These are phyloP conservation scores for Polypterus senegalus DNA, from an alignment of 2,113 vertebrate genomes.

Conservation along the genomic window DNA sequence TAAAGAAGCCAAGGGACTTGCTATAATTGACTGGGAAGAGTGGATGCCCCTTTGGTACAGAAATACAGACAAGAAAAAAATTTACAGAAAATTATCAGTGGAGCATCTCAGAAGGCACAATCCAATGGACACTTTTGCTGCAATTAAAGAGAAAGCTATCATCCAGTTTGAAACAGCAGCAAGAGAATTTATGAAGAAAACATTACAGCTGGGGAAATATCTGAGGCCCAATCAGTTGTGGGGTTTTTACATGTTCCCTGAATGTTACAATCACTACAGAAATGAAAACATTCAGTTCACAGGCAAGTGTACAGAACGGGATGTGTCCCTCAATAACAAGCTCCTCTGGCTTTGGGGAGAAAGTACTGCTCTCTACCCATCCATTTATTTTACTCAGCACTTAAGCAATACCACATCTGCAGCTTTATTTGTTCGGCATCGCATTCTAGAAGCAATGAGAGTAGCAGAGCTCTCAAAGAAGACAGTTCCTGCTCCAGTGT, in stretches of 20 bases:
- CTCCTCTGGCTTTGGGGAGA: constrained; percentile 66
- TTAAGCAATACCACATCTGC: constrained; percentile 34
- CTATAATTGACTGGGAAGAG: constrained; percentile 71
- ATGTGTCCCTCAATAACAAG: constrained; percentile 54
- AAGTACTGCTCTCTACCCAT: constrained; percentile 68
- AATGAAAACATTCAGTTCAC: constrained; percentile 36
- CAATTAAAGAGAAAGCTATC: constrained; percentile 37
- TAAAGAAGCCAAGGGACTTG: constrained; percentile 37
- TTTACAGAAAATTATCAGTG: constrained; percentile 51
- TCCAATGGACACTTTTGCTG: constrained; percentile 6
- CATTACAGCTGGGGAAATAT: constrained; percentile 45
- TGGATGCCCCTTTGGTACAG: constrained; percentile 66
- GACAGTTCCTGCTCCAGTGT: constrained; percentile 43
- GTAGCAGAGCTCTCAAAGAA: constrained; percentile 31
- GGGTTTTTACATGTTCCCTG: constrained; percentile 72
- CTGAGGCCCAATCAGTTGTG: constrained; percentile 55
- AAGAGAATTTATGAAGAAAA: constrained; percentile 44
- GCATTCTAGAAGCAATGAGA: constrained; percentile 58
- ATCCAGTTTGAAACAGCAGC: constrained; percentile 56
- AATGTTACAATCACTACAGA: constrained; percentile 61
- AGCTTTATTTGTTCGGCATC: constrained; percentile 50
- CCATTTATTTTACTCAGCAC: constrained; percentile 49
- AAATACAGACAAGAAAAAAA: constrained; percentile 64
- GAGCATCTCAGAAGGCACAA: constrained; percentile 38
- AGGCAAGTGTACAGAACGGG: constrained; percentile 46